Conservation (phyloP, 2,797 vertebrate species). For the Denticeps clupeoides region DNA sequence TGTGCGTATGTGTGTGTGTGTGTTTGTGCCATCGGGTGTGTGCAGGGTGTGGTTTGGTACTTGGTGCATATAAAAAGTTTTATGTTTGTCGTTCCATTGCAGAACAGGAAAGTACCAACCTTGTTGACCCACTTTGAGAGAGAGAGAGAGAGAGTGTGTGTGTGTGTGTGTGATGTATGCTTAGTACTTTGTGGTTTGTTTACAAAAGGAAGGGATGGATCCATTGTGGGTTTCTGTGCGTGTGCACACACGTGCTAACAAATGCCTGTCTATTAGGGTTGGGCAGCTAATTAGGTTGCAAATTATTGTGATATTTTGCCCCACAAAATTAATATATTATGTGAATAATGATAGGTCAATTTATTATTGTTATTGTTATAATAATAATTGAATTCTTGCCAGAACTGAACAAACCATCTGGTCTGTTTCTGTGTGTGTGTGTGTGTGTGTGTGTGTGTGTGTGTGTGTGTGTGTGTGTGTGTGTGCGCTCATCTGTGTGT, state of each 20-base stretch:
- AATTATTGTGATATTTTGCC: too few relatives aligned
- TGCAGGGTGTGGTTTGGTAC: constrained; percentile 15
- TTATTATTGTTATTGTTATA: too few relatives aligned
- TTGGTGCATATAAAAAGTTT: too few relatives aligned
- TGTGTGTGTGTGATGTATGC: constrained; percentile 3
- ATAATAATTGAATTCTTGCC: constrained; percentile 8
- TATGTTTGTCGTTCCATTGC: constrained; percentile 50
- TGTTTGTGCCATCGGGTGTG: constrained; percentile 16
- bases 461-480: not conserved
- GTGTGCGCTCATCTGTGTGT: constrained; percentile 7
- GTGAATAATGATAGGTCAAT: too few relatives aligned
- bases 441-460: constrained; percentile 24
- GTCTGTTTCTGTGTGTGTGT: constrained; percentile 2
- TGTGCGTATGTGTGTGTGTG: constrained; percentile 14
- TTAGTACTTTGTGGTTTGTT: not conserved
- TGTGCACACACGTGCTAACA: not conserved
- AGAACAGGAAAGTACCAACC: constrained; percentile 44
- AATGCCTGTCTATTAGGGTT: too few relatives aligned
- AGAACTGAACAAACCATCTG: constrained; percentile 18
- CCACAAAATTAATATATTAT: too few relatives aligned
- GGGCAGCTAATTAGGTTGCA: too few relatives aligned
- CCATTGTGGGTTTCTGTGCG: constrained; percentile 1
- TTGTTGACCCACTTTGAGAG: constrained; percentile 47
- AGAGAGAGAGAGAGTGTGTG: constrained; percentile 13
- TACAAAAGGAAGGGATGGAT: not conserved